Evolutionary conservation across 2,113 vertebrate species (phyloP).

Genomic region (Lophura nycthemera): DNA sequence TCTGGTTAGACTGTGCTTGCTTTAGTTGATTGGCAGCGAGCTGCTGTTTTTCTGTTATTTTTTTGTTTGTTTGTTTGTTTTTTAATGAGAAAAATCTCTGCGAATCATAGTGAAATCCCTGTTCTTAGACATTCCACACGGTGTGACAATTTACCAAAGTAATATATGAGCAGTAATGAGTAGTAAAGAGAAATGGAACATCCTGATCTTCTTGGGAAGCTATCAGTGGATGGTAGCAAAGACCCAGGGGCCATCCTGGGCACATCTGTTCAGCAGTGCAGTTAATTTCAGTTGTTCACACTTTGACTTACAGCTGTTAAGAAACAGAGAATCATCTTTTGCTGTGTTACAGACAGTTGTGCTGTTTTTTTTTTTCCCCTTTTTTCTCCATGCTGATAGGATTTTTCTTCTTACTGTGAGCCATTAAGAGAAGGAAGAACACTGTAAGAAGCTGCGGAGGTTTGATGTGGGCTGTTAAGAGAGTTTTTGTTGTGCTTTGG

Average conservation of each 20-base stretch:
- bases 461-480: background rate
- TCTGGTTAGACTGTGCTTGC: constrained; percentile 53
- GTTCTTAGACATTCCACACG: background rate
- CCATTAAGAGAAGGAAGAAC: background rate
- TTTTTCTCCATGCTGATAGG: background rate
- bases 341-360: constrained; percentile 20
- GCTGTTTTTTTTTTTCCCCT: fast-evolving
- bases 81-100: background rate
- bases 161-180: background rate
- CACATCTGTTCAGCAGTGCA: background rate
- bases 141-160: background rate
- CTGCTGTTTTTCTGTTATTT: background rate
- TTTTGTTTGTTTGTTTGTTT: background rate
- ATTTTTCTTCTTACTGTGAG: background rate
- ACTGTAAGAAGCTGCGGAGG: background rate
- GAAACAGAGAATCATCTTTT: constrained; percentile 49
- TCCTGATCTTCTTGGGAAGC: background rate
- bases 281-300: constrained; percentile 40
- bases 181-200: background rate
- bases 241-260: background rate
- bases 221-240: background rate
- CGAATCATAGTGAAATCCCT: background rate
- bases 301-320: constrained; percentile 60
- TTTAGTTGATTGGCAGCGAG: constrained; percentile 53
- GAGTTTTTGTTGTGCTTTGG: background rate